Percentiles rank a stretch among this genome's conserved stretches.
Conservation (phyloP, 2,797 vertebrate genomes). For the Myotis pilosus region DNA sequence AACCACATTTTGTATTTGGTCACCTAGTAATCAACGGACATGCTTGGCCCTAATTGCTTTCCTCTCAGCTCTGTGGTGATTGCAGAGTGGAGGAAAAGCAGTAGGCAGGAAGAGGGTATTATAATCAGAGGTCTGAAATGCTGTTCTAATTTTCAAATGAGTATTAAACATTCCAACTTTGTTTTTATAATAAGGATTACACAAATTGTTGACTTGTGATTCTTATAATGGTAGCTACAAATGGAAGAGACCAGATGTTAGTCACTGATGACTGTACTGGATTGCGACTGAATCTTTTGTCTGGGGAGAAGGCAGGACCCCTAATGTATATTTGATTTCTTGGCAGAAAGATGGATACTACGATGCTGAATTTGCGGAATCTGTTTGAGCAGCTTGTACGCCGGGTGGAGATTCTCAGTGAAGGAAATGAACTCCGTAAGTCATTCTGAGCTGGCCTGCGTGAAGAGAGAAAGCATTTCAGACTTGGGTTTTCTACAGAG, state of each 20-base stretch:
- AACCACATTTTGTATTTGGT: constrained; percentile 34
- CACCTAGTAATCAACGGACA: constrained; percentile 13
- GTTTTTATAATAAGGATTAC: constrained; percentile 55
- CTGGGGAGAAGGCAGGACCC: constrained; percentile 16
- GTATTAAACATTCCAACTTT: constrained; percentile 52
- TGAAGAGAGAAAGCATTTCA: constrained; percentile 24
- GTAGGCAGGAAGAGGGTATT: not conserved
- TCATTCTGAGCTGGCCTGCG: constrained; percentile 70
- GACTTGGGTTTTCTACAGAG: not conserved
- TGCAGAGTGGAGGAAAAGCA: not conserved
- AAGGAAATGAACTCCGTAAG: constrained; percentile 93
- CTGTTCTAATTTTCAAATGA: constrained; percentile 54
- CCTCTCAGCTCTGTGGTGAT: constrained; percentile 5
- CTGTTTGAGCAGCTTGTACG: constrained; percentile 89
- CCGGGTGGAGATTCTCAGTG: constrained; percentile 91
- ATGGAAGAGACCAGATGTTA: constrained; percentile 6
- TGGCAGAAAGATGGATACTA: constrained; percentile 88
- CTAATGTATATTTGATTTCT: constrained; percentile 76
- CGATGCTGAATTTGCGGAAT: constrained; percentile 86
- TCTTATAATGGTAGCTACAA: constrained; percentile 26
- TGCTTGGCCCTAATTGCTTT: constrained; percentile 28
- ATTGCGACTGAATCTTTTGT: constrained; percentile 5
- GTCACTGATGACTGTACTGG: not conserved
- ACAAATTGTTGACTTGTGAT: not conserved
- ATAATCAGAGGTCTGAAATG: constrained; percentile 23